Conservation (phyloP, 2,888 invertebrate species). For the Unio pictorum region DNA sequence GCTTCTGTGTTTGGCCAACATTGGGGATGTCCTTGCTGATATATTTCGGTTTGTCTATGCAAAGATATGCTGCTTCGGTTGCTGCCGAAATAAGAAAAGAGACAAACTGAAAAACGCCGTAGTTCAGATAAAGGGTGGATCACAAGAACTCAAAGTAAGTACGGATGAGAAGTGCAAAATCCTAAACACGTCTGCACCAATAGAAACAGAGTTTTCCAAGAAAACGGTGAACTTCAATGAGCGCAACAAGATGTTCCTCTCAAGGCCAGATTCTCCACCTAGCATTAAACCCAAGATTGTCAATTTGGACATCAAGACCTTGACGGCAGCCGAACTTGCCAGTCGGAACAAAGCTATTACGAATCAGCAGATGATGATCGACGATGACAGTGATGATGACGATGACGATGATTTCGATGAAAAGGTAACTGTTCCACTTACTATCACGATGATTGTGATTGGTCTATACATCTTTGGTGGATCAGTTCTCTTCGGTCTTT, state of each 20-base stretch:
- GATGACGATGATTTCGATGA: slow-evolving; percentile 53
- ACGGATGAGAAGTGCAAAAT: slow-evolving; percentile 48
- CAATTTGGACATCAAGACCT: slow-evolving; percentile 52
- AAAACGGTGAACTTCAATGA: slow-evolving; percentile 16
- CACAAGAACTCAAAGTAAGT: slow-evolving; percentile 40
- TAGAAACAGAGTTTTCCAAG: slow-evolving; percentile 42
- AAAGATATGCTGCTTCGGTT: slow-evolving; percentile 69
- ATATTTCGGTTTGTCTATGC: slow-evolving; percentile 73
- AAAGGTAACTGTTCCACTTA: slow-evolving; percentile 69
- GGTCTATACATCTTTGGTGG: slow-evolving; percentile 70
- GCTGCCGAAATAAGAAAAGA: slow-evolving; percentile 51
- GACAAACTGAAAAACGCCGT: slow-evolving; percentile 4
- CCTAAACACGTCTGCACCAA: slow-evolving; percentile 31
- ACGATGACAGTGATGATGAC: slow-evolving; percentile 64
- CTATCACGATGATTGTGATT: slow-evolving; percentile 70
- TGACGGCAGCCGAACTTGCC: slow-evolving; percentile 36
- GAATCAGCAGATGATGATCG: slow-evolving; percentile 49
- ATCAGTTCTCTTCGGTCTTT: slow-evolving; percentile 68
- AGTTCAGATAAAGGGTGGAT: slow-evolving; percentile 46
- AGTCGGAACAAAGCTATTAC: slow-evolving; percentile 41
- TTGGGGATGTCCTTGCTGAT: slow-evolving; percentile 74
- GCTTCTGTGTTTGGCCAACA: slow-evolving; percentile 74
- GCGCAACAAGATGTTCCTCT: slow-evolving; percentile 20
- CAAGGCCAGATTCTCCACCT: not conserved
- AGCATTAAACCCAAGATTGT: slow-evolving; percentile 46